A percentile compares a stretch with the other conserved stretches of the same genome.
Conservation (phyloP, 2,113 vertebrate species). For the Sphaerodactylus townsendi region DNA sequence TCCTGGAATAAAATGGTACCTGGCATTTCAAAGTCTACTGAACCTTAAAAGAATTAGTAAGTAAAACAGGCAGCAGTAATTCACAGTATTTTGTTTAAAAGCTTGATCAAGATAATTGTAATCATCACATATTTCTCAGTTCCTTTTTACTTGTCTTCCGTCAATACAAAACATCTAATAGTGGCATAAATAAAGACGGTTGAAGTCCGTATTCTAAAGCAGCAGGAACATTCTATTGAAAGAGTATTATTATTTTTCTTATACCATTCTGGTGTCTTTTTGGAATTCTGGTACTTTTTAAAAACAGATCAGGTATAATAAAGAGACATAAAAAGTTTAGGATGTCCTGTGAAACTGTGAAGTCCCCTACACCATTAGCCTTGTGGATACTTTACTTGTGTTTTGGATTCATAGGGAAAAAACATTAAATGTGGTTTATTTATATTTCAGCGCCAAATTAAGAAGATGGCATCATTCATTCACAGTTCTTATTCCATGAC, state of each 20-base stretch:
- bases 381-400: constrained; percentile 71
- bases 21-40: constrained; percentile 38
- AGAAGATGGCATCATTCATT: constrained; percentile 83
- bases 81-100: constrained; percentile 3
- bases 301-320: constrained; percentile 38
- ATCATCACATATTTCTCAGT: constrained; percentile 14
- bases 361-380: constrained; percentile 52
- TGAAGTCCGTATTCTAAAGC: background rate
- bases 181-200: background rate
- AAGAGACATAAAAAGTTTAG: constrained; percentile 44
- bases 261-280: constrained; percentile 14
- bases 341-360: constrained; percentile 52
- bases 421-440: constrained; percentile 77
- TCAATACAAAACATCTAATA: background rate
- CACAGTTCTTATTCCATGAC: constrained; percentile 80
- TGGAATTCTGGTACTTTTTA: constrained; percentile 38
- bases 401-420: constrained; percentile 76
- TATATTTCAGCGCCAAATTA: constrained; percentile 80
- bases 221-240: background rate
- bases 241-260: background rate
- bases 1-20: constrained; percentile 36
- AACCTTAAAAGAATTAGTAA: constrained; percentile 17
- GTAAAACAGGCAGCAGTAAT: constrained; percentile 6
- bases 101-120: background rate
- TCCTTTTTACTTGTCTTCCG: background rate